A percentile compares a stretch with the other conserved stretches of the same genome.
Conservation (phyloP, 2,888 invertebrate species). For the Uloborus plumipes region DNA sequence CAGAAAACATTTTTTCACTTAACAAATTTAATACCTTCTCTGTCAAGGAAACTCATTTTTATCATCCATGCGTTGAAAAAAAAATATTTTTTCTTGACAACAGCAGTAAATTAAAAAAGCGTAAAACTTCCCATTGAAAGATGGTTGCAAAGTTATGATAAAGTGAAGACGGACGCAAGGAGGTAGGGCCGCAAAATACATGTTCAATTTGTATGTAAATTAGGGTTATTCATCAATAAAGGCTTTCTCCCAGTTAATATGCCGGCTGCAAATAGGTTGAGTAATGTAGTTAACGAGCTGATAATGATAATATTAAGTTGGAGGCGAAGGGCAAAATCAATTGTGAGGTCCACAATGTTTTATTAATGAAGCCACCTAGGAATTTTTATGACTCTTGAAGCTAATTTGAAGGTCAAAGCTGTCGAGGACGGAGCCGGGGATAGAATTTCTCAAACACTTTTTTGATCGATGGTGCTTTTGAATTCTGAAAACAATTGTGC, state of each 20-base stretch:
- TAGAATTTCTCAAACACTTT: too few relatives aligned
- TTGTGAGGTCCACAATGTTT: constrained; percentile 20
- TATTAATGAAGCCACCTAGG: constrained; percentile 13
- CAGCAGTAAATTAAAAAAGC: background rate
- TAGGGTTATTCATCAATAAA: constrained; percentile 50
- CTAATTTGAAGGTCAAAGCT: too few relatives aligned
- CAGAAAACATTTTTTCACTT: background rate
- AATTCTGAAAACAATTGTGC: too few relatives aligned
- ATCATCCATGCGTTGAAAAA: constrained; percentile 12
- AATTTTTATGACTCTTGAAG: too few relatives aligned
- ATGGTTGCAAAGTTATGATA: constrained; percentile 12
- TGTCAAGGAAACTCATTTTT: constrained; percentile 18
- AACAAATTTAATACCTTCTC: constrained; percentile 41
- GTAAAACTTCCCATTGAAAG: too few relatives aligned
- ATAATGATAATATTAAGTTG: constrained; percentile 49
- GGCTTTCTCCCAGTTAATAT: constrained; percentile 24
- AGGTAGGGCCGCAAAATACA: constrained; percentile 12
- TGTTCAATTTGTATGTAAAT: constrained; percentile 63
- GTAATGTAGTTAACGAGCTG: constrained; percentile 47
- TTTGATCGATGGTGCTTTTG: too few relatives aligned
- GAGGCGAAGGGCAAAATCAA: constrained; percentile 27
- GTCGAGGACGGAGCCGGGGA: too few relatives aligned
- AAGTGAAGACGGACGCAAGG: background rate
- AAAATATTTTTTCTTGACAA: background rate
- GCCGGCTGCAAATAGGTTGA: constrained; percentile 41